Conservation (phyloP, 2,797 vertebrate genomes). For the Danio aesculapii region DNA sequence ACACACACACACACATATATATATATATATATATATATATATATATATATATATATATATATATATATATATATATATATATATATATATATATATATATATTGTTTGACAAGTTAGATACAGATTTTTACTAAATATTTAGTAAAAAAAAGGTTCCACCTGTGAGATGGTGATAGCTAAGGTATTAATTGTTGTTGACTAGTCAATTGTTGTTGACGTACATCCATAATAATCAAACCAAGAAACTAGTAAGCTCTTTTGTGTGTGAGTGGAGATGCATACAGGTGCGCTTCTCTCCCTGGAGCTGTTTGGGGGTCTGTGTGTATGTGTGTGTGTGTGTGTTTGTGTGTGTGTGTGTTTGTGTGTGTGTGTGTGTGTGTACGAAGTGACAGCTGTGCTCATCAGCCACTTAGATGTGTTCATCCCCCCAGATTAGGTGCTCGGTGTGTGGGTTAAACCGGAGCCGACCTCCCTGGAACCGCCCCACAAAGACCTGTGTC, state of each 20-base stretch:
- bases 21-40: no score
- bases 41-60: no score
- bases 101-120: no score
- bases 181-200: neutral
- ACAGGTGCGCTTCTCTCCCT: slow-evolving; percentile 79
- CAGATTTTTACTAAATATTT: no score
- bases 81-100: no score
- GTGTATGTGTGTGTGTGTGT: slow-evolving; percentile 53
- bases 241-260: slow-evolving; percentile 67
- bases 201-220: no score
- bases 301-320: slow-evolving; percentile 62
- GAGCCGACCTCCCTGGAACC: slow-evolving; percentile 49
- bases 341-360: slow-evolving; percentile 53
- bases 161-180: no score
- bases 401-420: slow-evolving; percentile 66
- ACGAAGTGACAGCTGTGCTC: slow-evolving; percentile 72
- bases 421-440: slow-evolving; percentile 60
- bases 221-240: neutral
- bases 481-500: slow-evolving; percentile 54
- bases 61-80: no score
- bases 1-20: no score
- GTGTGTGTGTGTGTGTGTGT: slow-evolving; percentile 52
- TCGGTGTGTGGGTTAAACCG: slow-evolving; percentile 71
- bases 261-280: slow-evolving; percentile 72
- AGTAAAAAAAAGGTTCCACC: no score